Conservation (phyloP, 2,113 vertebrate genomes). For the Cebus imitator region DNA sequence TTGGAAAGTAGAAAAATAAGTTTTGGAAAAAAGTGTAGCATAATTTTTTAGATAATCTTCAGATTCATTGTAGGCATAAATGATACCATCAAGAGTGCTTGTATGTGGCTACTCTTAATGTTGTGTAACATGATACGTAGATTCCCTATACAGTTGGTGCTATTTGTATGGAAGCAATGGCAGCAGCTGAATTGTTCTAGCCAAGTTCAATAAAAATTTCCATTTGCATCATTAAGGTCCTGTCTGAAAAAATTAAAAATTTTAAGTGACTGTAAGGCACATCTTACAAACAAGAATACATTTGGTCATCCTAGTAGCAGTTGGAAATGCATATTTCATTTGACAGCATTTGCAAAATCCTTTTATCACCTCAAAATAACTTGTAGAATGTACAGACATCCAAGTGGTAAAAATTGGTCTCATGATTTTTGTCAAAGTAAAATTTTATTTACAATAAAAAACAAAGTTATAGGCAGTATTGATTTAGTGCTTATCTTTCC, state of each 20-base stretch:
- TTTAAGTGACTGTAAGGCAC: slow-evolving; percentile 25
- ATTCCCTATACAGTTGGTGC: background rate
- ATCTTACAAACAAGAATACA: slow-evolving; percentile 42
- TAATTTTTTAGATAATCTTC: background rate
- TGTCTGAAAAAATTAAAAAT: slow-evolving; percentile 24
- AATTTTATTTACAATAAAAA: slow-evolving; percentile 44
- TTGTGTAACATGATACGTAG: background rate
- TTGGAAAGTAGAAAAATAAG: background rate
- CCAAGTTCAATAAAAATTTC: slow-evolving; percentile 5
- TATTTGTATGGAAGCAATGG: background rate
- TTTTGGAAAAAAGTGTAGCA: background rate
- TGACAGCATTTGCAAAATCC: slow-evolving; percentile 68
- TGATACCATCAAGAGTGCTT: background rate
- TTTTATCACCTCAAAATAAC: slow-evolving; percentile 71
- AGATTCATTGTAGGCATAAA: background rate
- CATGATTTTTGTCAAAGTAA: slow-evolving; percentile 26
- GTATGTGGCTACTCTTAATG: background rate
- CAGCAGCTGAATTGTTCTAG: background rate
- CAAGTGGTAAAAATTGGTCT: slow-evolving; percentile 66
- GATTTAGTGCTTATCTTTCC: background rate
- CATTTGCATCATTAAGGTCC: slow-evolving; percentile 1
- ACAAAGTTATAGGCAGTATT: background rate
- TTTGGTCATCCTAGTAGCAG: slow-evolving; percentile 67
- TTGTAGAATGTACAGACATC: slow-evolving; percentile 49
- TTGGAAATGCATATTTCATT: slow-evolving; percentile 77